Percentiles rank a stretch among this genome's conserved stretches.
These are phyloP conservation scores for Patella pellucida DNA, from an alignment of 2,888 invertebrate species.

Conservation along the genomic window DNA sequence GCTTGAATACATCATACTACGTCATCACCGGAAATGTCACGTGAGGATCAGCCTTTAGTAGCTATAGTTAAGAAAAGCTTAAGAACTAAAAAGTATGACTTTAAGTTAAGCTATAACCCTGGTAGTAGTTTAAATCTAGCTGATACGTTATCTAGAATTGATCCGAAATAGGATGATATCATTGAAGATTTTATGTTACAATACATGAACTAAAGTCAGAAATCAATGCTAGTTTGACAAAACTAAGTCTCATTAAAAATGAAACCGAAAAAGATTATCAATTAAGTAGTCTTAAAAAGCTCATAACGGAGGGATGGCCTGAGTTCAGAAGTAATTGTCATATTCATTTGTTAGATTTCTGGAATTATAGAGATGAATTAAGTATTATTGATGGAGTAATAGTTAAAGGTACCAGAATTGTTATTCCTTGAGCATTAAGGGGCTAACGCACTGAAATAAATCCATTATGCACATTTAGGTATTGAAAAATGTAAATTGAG, in stretches of 20 bases:
- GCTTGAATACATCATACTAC: too few relatives aligned
- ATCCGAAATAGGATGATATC: conserved; percentile 1
- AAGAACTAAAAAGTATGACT: too few relatives aligned
- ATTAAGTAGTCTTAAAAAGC: not conserved
- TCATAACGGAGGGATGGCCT: too few relatives aligned
- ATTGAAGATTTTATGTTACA: not conserved
- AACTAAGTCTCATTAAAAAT: not conserved
- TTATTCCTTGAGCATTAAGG: not conserved
- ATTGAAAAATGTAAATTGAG: conserved; percentile 2
- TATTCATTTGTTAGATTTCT: conserved; percentile 4
- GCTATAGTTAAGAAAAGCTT: not conserved
- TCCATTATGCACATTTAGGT: conserved; percentile 6
- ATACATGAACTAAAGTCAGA: conserved; percentile 3
- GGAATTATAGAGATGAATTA: conserved; percentile 8
- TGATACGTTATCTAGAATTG: conserved; percentile 5
- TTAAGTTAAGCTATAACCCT: not conserved
- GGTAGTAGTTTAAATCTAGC: not conserved
- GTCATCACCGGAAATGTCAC: too few relatives aligned
- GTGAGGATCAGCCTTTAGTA: conserved; percentile 8
- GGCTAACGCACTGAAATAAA: not conserved
- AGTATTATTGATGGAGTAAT: conserved; percentile 2
- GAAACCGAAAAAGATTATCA: conserved; percentile 5
- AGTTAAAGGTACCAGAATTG: not conserved
- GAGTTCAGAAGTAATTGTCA: not conserved
- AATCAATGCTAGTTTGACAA: conserved; percentile 3